Conservation (phyloP, 2,888 invertebrate genomes). For the Panopea generosa region DNA sequence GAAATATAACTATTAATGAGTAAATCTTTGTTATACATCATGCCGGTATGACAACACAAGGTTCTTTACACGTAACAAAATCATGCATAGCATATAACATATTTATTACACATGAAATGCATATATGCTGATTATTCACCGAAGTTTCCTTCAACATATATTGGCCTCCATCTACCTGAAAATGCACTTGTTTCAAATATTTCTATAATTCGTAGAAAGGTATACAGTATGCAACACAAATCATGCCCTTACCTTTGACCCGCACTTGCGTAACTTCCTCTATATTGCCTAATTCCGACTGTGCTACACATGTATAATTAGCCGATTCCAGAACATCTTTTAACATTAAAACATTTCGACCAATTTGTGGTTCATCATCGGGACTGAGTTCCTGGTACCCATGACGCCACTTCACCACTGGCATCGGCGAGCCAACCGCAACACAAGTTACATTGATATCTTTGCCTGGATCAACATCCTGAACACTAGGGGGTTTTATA, state of each 20-base stretch:
- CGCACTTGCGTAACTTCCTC: constrained; percentile 95
- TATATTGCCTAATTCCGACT: constrained; percentile 95
- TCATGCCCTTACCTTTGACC: constrained; percentile 92
- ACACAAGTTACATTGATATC: constrained; percentile 97
- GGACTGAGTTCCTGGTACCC: constrained; percentile 90
- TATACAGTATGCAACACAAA: neutral
- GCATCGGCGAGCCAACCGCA: constrained; percentile 99
- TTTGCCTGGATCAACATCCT: constrained; percentile 94
- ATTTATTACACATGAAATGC: too few relatives aligned
- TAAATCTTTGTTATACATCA: too few relatives aligned
- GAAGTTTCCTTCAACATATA: neutral
- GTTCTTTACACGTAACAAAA: too few relatives aligned
- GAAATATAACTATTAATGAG: too few relatives aligned
- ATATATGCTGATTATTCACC: neutral
- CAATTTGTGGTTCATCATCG: constrained; percentile 88
- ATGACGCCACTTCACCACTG: constrained; percentile 91
- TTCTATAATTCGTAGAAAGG: too few relatives aligned
- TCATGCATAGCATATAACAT: too few relatives aligned
- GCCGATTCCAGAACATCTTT: constrained; percentile 95
- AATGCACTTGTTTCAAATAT: neutral
- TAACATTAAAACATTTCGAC: constrained; percentile 93
- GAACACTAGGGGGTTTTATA: constrained; percentile 89
- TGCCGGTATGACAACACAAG: too few relatives aligned
- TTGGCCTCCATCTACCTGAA: constrained; percentile 4
- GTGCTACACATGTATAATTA: constrained; percentile 98